These are phyloP conservation scores for Schizopygopsis pylzovi DNA, from an alignment of 2,797 vertebrate species.

Conservation along the genomic window DNA sequence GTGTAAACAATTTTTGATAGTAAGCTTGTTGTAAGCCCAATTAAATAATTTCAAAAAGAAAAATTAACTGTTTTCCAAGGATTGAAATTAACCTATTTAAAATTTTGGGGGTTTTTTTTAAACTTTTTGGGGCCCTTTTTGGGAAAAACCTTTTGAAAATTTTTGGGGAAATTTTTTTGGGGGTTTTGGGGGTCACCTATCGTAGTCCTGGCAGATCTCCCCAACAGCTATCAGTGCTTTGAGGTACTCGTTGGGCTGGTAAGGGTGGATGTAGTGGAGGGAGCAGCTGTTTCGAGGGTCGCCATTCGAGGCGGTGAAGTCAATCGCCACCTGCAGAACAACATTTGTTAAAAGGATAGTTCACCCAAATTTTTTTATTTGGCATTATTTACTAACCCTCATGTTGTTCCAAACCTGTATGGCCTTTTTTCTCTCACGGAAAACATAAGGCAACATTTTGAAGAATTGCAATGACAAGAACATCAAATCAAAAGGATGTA, in stretches of 20 bases:
- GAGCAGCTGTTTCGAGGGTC: constrained; percentile 99
- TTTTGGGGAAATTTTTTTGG: no score
- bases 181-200: constrained; percentile 91
- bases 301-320: constrained; percentile 98
- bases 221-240: constrained; percentile 97
- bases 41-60: no score
- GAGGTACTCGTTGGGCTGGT: constrained; percentile 98
- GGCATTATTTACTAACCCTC: neutral
- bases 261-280: constrained; percentile 98
- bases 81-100: no score
- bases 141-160: no score
- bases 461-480: neutral
- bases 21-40: no score
- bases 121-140: no score
- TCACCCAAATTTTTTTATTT: neutral
- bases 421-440: neutral
- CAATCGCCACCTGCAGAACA: constrained; percentile 91
- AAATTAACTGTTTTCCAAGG: no score
- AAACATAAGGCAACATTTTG: neutral
- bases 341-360: neutral
- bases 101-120: no score
- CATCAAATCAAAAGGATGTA: neutral
- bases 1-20: no score
- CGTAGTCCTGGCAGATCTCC: constrained; percentile 99
- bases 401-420: neutral